Evolutionary conservation across 2,113 vertebrate genomes (phyloP), one percentile per base, ranked within the genome.

Genomic region (Gavia stellata): DNA sequence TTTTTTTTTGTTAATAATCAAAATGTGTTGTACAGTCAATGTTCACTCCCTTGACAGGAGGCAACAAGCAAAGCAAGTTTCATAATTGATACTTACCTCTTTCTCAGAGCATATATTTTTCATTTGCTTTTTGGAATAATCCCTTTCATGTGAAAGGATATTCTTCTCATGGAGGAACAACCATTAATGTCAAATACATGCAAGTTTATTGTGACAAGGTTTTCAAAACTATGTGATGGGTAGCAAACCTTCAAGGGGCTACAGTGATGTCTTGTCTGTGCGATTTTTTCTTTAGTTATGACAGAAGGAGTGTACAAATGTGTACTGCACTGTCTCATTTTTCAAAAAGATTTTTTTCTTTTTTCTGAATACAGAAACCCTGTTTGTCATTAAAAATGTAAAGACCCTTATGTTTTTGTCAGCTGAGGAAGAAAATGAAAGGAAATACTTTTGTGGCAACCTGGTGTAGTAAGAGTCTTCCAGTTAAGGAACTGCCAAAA

Each of bases 311-410:
- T 25, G 36, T 87, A 84, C 28, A 80, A 79, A 79, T 36, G 25
- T 40, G 36, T 71, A 53, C 59, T 40, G 26, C 47, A 44, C 21
- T 59, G 38, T 61, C 38, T 71, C 67, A 18, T 68, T 88, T 91
- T 65, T 88, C 18, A 18, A 25, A 70, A 94, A 58, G 17, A 1
- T 31, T 17, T 24, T 21, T 40, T 19, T 52, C 12, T 29, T 61
- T 25, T 40, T 59, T 25, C 29, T 49, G 45, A 92, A 73, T 66
- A 74, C 10, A 77, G 49, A 92, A 94, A 63, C 6, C 6, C 34
- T 85, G 9, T 80, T 91, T 92, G 40, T 90, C 79, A 88, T 97
- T 93, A 96, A 97, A 96, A 92, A 95, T 92, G 68, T 85, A 92
- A 86, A 92, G 55, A 40, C 83, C 28, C 72, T 66, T 65, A 73